Conservation (phyloP, 2,797 vertebrate genomes). For the Gymnothorax javanicus region DNA sequence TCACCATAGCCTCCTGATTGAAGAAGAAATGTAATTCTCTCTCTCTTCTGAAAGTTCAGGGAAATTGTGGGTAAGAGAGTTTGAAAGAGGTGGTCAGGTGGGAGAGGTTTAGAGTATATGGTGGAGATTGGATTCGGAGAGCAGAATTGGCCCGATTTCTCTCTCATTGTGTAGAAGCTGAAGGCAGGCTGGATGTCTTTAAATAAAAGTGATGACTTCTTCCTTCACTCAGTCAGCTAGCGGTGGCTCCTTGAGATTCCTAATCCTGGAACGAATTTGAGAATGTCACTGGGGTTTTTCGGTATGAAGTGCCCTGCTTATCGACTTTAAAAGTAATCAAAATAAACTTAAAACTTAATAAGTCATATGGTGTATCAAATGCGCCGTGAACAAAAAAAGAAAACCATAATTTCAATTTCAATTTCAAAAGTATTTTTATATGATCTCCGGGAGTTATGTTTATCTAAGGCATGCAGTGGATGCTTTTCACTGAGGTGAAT, state of each 20-base stretch:
- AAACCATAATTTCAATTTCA: too few relatives aligned
- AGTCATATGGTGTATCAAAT: background rate
- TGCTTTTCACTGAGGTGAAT: background rate
- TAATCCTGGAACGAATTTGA: background rate
- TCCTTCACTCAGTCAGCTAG: background rate
- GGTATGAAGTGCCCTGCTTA: background rate
- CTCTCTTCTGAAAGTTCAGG: slow-evolving; percentile 40
- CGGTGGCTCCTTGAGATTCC: background rate
- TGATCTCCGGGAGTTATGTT: background rate
- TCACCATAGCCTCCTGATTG: slow-evolving; percentile 39
- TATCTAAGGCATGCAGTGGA: background rate
- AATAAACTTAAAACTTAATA: background rate
- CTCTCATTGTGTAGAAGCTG: background rate
- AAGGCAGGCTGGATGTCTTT: background rate
- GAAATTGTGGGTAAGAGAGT: background rate
- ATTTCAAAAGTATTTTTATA: background rate
- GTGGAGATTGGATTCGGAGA: background rate
- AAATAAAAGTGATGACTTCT: slow-evolving; percentile 12
- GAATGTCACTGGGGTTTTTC: background rate
- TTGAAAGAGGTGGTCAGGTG: background rate
- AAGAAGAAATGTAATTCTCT: slow-evolving; percentile 39
- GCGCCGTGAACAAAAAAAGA: background rate
- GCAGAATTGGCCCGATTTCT: slow-evolving; percentile 1
- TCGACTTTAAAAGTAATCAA: background rate
- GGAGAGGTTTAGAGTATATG: background rate